These are phyloP conservation scores for Girardinichthys multiradiatus DNA, from an alignment of 2,113 vertebrate genomes.

Conservation along the genomic window DNA sequence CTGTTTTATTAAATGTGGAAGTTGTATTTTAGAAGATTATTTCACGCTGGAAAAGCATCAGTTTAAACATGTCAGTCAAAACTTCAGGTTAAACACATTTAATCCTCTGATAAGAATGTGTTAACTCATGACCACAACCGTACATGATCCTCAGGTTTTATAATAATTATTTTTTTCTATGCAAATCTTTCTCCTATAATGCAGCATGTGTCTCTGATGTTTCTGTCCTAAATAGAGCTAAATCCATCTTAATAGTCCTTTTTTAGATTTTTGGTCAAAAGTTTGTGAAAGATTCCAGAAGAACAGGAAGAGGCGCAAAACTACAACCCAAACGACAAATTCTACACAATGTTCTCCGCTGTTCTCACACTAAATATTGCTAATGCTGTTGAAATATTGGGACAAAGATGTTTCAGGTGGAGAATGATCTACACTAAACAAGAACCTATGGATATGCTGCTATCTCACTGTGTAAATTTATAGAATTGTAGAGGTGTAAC, in stretches of 20 bases:
- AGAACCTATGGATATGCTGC: no score
- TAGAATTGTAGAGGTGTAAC: no score
- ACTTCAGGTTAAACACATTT: not conserved
- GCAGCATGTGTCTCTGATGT: not conserved
- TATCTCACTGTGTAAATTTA: no score
- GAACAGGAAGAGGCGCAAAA: not conserved
- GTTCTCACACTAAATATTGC: not conserved
- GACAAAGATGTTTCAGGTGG: not conserved
- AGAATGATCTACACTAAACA: no score
- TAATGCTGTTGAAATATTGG: not conserved
- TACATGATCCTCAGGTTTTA: not conserved
- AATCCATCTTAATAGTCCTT: no score
- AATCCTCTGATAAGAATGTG: no score
- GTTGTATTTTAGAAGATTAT: no score
- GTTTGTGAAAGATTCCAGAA: not conserved
- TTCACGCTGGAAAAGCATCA: no score
- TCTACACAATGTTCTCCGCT: not conserved
- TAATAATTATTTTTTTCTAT: not conserved
- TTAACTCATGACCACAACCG: not conserved
- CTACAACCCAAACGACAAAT: no score
- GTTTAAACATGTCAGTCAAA: not conserved
- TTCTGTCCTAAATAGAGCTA: not conserved
- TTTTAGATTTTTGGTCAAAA: not conserved
- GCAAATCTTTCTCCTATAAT: not conserved
- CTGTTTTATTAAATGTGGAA: no score